Conservation (phyloP, 2,888 invertebrate genomes). For the Cremastinae sp. region DNA sequence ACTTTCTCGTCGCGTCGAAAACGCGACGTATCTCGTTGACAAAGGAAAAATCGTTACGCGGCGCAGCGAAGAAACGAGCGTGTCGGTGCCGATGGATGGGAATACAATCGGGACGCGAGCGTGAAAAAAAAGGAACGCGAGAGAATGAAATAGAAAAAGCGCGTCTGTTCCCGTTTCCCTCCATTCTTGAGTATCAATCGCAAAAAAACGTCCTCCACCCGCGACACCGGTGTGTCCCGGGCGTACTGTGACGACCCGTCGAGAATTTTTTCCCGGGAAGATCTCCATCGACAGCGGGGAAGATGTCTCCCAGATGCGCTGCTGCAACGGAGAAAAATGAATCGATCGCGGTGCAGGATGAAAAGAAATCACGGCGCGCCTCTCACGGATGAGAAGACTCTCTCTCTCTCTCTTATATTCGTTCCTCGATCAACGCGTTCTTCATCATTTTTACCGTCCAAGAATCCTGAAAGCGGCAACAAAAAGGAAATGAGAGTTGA, state of each 20-base stretch:
- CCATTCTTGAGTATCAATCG: constrained; percentile 15
- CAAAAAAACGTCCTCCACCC: constrained; percentile 31
- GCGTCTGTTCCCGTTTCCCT: constrained; percentile 6
- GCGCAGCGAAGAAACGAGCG: neutral
- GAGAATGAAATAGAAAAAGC: neutral
- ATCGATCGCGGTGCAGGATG: constrained; percentile 6
- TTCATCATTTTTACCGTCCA: constrained; percentile 31
- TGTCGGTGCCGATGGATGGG: neutral
- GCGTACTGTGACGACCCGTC: constrained; percentile 1
- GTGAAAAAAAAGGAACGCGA: neutral
- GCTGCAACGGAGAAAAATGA: neutral
- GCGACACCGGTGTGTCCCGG: constrained; percentile 8
- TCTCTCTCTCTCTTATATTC: too few relatives aligned
- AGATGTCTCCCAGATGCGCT: neutral
- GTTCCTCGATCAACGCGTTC: constrained; percentile 13
- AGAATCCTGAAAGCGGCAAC: too few relatives aligned
- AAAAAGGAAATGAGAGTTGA: too few relatives aligned
- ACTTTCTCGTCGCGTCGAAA: neutral
- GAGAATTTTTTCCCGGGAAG: constrained; percentile 26
- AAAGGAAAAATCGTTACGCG: constrained; percentile 11
- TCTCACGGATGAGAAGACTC: constrained; percentile 19
- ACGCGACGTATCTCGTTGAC: neutral
- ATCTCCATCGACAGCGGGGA: constrained; percentile 6
- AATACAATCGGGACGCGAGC: neutral
- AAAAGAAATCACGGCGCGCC: constrained; percentile 21